A percentile compares a stretch with the other conserved stretches of the same genome.
These are phyloP conservation scores for Piscicola geometra DNA, from an alignment of 2,888 invertebrate genomes.

Conservation along the genomic window DNA sequence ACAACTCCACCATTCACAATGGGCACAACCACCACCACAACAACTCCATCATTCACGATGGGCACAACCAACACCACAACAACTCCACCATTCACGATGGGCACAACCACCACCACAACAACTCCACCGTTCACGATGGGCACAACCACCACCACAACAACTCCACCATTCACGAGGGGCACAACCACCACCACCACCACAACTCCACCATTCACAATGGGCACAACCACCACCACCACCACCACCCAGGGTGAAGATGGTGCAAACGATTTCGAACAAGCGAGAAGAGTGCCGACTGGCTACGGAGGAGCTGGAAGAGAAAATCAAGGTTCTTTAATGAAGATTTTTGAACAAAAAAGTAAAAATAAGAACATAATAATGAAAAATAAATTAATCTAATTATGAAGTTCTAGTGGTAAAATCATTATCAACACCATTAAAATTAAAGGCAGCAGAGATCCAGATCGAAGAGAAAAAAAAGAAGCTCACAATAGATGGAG, in stretches of 20 bases:
- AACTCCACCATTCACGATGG: too few relatives aligned
- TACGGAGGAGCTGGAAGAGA: constrained; percentile 7
- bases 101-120: too few relatives aligned
- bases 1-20: too few relatives aligned
- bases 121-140: not conserved
- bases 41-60: too few relatives aligned
- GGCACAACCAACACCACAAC: too few relatives aligned
- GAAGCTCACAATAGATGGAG: constrained; percentile 23
- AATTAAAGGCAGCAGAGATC: not conserved
- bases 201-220: too few relatives aligned
- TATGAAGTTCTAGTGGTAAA: not conserved
- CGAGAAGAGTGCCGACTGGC: constrained; percentile 29
- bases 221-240: too few relatives aligned
- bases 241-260: constrained; percentile 24
- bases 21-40: too few relatives aligned
- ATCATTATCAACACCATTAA: not conserved
- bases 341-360: not conserved
- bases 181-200: too few relatives aligned
- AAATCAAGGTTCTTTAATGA: not conserved
- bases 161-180: too few relatives aligned
- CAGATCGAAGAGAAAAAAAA: constrained; percentile 30
- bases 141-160: constrained; percentile 1
- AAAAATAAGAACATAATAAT: not conserved
- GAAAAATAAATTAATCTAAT: not conserved
- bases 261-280: constrained; percentile 28